Evolutionary conservation across 2,888 invertebrate genomes (phyloP).

Genomic region (Theretra japonica): DNA sequence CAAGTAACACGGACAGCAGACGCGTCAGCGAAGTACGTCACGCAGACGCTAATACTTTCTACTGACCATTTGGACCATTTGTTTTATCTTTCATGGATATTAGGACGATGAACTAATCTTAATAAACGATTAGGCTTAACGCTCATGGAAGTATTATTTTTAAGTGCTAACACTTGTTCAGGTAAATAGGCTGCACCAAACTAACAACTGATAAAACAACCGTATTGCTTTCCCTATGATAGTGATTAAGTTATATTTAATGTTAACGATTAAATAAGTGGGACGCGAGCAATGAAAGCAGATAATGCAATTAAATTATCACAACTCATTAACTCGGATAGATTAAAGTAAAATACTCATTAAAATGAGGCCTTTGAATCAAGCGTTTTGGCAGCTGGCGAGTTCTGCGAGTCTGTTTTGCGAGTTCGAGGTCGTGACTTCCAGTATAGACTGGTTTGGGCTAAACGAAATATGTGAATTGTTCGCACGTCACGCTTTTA

Average conservation of each 20-base stretch:
- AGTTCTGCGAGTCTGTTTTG: not conserved
- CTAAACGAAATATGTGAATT: not conserved
- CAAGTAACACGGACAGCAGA: slow-evolving; percentile 6
- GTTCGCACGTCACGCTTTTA: not conserved
- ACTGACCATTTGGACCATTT: not conserved
- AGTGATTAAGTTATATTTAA: not conserved
- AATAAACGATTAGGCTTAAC: not conserved
- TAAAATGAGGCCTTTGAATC: not conserved
- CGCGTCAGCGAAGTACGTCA: slow-evolving; percentile 22
- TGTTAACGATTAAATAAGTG: not conserved
- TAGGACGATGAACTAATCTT: not conserved
- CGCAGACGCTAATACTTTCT: slow-evolving; percentile 7
- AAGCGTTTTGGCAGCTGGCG: not conserved
- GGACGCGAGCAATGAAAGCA: slow-evolving; percentile 3
- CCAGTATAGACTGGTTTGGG: not conserved
- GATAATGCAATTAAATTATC: not conserved
- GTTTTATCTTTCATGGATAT: not conserved
- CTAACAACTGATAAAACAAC: not conserved
- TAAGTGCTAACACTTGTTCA: not conserved
- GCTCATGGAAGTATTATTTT: not conserved
- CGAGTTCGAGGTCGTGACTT: slow-evolving; percentile 11
- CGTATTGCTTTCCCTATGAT: not conserved
- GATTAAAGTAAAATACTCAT: slow-evolving; percentile 9
- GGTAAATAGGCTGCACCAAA: not conserved
- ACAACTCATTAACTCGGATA: not conserved